Conservation (phyloP, 1,140 invertebrate genomes). For the Linepithema humile region DNA sequence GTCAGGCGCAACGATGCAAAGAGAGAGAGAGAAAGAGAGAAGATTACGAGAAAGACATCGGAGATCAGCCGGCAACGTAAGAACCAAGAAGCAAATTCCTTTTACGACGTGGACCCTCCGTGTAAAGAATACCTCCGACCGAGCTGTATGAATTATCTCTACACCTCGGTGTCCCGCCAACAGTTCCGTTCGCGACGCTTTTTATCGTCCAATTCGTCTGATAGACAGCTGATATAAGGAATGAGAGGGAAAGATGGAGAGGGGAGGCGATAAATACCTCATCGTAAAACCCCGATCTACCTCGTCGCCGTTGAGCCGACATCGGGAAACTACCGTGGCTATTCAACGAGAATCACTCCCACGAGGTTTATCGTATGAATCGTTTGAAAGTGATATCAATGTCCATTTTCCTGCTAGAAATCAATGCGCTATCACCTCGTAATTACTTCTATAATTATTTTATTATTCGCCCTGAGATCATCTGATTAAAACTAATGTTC, state of each 20-base stretch:
- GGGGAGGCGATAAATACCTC: constrained; percentile 13
- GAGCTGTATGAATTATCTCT: constrained; percentile 30
- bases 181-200: constrained; percentile 10
- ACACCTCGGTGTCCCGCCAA: neutral
- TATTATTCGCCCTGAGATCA: neutral
- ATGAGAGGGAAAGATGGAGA: neutral
- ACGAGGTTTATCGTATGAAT: neutral
- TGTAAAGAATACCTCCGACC: constrained; percentile 17
- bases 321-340: neutral
- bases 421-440: neutral
- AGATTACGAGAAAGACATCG: constrained; percentile 33
- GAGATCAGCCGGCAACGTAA: constrained; percentile 18
- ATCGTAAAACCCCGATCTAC: constrained; percentile 27
- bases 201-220: constrained; percentile 19
- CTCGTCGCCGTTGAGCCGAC: constrained; percentile 23
- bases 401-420: neutral
- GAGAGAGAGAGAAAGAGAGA: constrained; percentile 19
- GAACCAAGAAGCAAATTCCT: constrained; percentile 20
- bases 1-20: constrained; percentile 50
- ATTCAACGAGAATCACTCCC: neutral
- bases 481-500: neutral
- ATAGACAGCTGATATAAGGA: constrained; percentile 8
- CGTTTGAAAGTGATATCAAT: neutral
- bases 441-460: neutral
- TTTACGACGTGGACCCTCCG: constrained; percentile 5